A percentile compares a stretch with the other conserved stretches of the same genome.
Conservation (phyloP, 2,113 vertebrate species). For the Anser brachyrhynchus region DNA sequence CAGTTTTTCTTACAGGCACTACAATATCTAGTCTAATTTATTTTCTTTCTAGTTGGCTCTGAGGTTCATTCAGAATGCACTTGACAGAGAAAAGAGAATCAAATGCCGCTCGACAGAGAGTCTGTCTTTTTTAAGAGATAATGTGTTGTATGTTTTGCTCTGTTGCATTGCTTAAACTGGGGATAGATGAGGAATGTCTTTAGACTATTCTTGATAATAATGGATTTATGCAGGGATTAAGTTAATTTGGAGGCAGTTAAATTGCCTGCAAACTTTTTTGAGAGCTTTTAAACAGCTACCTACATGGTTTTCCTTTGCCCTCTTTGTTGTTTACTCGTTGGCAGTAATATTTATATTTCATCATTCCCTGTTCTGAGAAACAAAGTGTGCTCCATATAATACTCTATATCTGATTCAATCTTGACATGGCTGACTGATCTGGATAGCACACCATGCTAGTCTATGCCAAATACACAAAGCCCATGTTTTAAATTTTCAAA, state of each 20-base stretch:
- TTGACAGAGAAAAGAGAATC: not conserved
- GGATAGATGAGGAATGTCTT: not conserved
- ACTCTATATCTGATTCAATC: not conserved
- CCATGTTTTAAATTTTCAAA: not conserved
- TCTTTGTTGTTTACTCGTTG: not conserved
- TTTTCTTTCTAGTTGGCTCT: not conserved
- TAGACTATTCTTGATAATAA: not conserved
- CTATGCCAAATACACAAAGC: not conserved
- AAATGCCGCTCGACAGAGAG: not conserved
- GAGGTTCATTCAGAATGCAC: not conserved
- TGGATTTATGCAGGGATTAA: not conserved
- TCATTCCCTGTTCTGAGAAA: not conserved
- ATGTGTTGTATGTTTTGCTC: not conserved
- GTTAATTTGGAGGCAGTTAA: not conserved
- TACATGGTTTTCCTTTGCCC: not conserved
- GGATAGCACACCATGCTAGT: accelerated
- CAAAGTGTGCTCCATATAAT: not conserved
- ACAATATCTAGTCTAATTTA: not conserved
- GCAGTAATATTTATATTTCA: not conserved
- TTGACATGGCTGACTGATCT: not conserved
- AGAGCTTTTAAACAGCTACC: not conserved
- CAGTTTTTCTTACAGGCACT: not conserved
- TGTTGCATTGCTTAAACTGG: not conserved
- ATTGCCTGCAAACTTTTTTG: not conserved
- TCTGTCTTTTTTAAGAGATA: not conserved